phyloP scores from a whole-genome alignment of 92 coral and sea anemone genomes.

The Epizoanthus ramosus region DNA sequence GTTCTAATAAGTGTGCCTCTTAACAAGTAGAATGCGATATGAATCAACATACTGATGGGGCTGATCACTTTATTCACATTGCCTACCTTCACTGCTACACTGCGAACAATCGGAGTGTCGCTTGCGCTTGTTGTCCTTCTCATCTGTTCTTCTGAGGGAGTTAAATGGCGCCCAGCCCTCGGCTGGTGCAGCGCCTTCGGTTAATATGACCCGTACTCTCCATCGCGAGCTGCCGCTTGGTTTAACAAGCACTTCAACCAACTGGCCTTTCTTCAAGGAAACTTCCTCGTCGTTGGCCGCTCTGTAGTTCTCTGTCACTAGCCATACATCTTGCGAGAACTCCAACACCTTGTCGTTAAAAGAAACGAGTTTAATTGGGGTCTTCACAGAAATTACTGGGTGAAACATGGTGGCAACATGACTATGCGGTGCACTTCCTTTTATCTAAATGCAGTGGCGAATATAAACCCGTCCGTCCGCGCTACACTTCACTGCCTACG shows the following conservation, averaged over 20 bases:
- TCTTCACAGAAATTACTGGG: constrained; percentile 63
- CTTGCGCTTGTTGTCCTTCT: constrained; percentile 72
- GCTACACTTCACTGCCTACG: constrained; percentile 29
- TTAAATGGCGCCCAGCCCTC: constrained; percentile 98
- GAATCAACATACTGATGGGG: neutral
- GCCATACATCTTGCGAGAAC: constrained; percentile 75
- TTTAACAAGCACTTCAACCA: constrained; percentile 91
- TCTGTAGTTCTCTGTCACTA: constrained; percentile 88
- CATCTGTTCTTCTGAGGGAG: constrained; percentile 81
- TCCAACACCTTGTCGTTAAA: constrained; percentile 82
- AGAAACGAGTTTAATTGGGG: constrained; percentile 77
- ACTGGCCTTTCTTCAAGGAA: constrained; percentile 94
- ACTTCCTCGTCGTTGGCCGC: constrained; percentile 92
- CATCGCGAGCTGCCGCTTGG: constrained; percentile 92
- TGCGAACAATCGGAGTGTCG: constrained; percentile 95
- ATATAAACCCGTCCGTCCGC: neutral
- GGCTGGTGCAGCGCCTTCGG: constrained; percentile 75
- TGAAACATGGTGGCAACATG: constrained; percentile 46
- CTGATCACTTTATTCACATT: neutral
- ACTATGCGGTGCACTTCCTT: neutral
- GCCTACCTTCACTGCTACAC: constrained; percentile 98
- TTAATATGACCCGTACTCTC: constrained; percentile 87
- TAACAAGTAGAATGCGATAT: neutral
- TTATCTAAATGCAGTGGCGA: constrained; percentile 5
- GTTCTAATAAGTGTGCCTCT: neutral